A percentile compares a stretch with the other conserved stretches of the same genome.
Conservation (phyloP, 2,113 vertebrate genomes). For the Ptilonorhynchus violaceus region DNA sequence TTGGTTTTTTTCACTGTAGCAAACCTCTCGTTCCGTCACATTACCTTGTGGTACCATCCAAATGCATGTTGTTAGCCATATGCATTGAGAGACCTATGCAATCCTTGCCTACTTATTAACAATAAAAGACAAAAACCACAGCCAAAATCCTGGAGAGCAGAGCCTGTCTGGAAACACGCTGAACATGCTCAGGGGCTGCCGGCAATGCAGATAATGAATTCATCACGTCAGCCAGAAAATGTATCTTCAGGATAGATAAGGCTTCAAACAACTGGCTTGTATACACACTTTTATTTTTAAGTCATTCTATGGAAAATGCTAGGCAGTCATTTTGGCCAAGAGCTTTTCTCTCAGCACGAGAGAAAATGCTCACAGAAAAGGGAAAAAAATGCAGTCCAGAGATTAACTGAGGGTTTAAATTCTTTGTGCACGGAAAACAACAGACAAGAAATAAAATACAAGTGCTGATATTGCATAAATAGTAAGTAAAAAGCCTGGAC, state of each 20-base stretch:
- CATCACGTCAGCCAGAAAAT: background rate
- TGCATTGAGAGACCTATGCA: background rate
- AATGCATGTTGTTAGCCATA: background rate
- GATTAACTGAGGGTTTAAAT: background rate
- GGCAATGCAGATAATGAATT: background rate
- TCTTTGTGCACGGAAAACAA: background rate
- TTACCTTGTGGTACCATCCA: background rate
- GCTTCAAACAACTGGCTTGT: background rate
- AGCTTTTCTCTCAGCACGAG: background rate
- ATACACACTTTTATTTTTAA: background rate
- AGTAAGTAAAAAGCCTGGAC: background rate
- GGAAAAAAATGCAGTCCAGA: background rate
- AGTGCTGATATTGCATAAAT: background rate
- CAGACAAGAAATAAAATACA: background rate
- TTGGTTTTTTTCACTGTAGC: background rate
- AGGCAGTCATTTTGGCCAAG: background rate
- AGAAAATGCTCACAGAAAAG: background rate
- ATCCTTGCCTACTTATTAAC: background rate
- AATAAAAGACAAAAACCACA: background rate
- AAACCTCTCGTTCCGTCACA: background rate
- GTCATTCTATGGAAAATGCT: background rate
- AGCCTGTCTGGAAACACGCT: background rate
- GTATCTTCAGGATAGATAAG: background rate
- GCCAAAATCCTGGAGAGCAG: background rate
- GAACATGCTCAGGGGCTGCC: background rate